These are phyloP conservation scores for Chelonus formosanus DNA, from an alignment of 2,888 invertebrate species.

Conservation along the genomic window DNA sequence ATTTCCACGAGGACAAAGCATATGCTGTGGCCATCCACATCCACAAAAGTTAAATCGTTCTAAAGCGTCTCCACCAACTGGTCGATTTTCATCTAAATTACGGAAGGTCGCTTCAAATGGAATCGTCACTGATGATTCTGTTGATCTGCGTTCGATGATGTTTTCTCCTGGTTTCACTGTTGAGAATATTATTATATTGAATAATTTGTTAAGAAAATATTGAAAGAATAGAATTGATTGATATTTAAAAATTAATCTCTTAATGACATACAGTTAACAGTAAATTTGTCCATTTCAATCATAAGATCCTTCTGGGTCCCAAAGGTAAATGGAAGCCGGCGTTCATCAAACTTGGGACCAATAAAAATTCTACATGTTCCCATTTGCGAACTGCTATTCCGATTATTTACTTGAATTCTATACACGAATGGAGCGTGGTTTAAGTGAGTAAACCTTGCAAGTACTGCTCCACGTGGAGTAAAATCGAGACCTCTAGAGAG, in stretches of 20 bases:
- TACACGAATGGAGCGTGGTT: conserved; percentile 79
- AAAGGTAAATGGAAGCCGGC: conserved; percentile 72
- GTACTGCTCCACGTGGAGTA: conserved; percentile 77
- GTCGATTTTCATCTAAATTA: conserved; percentile 72
- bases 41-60: conserved; percentile 82
- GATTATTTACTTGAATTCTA: conserved; percentile 71
- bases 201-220: neutral
- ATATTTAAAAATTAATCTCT: no score
- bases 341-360: conserved; percentile 74
- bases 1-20: conserved; percentile 79
- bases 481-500: conserved; percentile 85
- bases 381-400: conserved; percentile 63
- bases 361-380: conserved; percentile 77
- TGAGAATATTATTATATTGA: conserved; percentile 25
- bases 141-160: conserved; percentile 73
- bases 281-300: conserved; percentile 80
- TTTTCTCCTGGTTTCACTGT: conserved; percentile 76
- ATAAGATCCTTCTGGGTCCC: conserved; percentile 73
- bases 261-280: conserved; percentile 38
- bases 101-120: conserved; percentile 85
- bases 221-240: no score
- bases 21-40: conserved; percentile 88
- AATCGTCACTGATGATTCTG: conserved; percentile 82
- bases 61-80: conserved; percentile 68
- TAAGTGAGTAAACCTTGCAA: conserved; percentile 80